phyloP scores from a whole-genome alignment of 2,797 vertebrate species.

The Salarias fasciatus region DNA sequence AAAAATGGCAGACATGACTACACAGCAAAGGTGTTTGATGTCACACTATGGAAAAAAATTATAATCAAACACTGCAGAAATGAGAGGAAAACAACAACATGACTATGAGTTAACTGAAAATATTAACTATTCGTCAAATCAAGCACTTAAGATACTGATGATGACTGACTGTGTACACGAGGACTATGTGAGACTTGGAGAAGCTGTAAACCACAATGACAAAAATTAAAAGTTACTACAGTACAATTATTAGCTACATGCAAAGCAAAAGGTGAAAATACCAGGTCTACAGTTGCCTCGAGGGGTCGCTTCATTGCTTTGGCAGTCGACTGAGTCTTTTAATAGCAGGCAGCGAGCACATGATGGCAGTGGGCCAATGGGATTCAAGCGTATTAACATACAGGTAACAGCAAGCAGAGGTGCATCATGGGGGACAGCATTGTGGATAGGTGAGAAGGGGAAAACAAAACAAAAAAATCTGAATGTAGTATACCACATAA shows the following conservation, averaged over 20 bases:
- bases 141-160: conserved; percentile 60
- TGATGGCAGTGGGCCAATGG: conserved; percentile 99
- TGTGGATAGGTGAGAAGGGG: conserved; percentile 99
- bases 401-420: conserved; percentile 99
- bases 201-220: conserved; percentile 74
- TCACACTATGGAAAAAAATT: conserved; percentile 39
- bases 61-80: conserved; percentile 53
- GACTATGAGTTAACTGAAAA: conserved; percentile 55
- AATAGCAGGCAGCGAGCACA: conserved; percentile 99
- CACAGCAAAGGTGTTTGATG: conserved; percentile 19
- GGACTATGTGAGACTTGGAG: conserved; percentile 70
- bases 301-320: conserved; percentile 99
- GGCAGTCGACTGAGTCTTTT: conserved; percentile 99
- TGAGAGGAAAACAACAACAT: conserved; percentile 41
- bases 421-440: conserved; percentile 99
- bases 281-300: conserved; percentile 92
- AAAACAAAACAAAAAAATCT: conserved; percentile 92
- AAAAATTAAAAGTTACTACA: conserved; percentile 85
- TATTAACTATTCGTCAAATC: conserved; percentile 50
- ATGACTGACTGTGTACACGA: conserved; percentile 66
- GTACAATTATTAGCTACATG: conserved; percentile 92
- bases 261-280: conserved; percentile 99
- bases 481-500: conserved; percentile 99
- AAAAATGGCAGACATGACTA: conserved; percentile 38
- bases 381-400: conserved; percentile 99